Conservation (phyloP, 2,113 vertebrate genomes). For the Atrichornis clamosus region DNA sequence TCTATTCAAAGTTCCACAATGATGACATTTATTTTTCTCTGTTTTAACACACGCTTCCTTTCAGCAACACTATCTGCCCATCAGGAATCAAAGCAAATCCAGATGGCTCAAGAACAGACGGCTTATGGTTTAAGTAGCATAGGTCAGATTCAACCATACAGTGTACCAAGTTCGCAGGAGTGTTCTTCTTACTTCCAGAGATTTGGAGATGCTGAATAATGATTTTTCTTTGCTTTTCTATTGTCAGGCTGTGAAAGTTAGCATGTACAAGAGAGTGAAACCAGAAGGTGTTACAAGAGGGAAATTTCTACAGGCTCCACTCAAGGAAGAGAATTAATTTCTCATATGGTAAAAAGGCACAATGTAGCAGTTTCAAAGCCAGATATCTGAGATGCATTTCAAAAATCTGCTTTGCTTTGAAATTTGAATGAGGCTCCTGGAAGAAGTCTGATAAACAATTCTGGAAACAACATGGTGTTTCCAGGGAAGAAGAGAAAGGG, state of each 20-base stretch:
- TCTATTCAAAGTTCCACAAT: background rate
- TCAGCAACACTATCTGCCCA: conserved; percentile 21
- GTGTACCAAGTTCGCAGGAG: background rate
- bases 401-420: background rate
- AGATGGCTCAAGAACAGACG: conserved; percentile 47
- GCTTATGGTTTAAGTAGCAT: conserved; percentile 21
- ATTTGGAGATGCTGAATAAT: background rate
- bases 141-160: background rate
- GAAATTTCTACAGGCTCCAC: background rate
- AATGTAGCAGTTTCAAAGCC: background rate
- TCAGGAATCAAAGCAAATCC: conserved; percentile 42
- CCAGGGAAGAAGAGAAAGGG: background rate
- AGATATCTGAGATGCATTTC: background rate
- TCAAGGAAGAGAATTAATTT: background rate
- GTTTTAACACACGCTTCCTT: conserved; percentile 34
- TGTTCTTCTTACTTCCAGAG: background rate
- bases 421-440: background rate
- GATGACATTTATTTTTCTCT: conserved; percentile 23
- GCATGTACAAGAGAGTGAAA: background rate
- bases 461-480: background rate
- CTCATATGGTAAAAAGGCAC: background rate
- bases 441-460: background rate
- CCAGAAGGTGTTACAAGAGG: background rate
- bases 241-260: background rate
- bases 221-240: background rate